Conservation (phyloP, 2,113 vertebrate species). For the Pachypanchax playfairii region DNA sequence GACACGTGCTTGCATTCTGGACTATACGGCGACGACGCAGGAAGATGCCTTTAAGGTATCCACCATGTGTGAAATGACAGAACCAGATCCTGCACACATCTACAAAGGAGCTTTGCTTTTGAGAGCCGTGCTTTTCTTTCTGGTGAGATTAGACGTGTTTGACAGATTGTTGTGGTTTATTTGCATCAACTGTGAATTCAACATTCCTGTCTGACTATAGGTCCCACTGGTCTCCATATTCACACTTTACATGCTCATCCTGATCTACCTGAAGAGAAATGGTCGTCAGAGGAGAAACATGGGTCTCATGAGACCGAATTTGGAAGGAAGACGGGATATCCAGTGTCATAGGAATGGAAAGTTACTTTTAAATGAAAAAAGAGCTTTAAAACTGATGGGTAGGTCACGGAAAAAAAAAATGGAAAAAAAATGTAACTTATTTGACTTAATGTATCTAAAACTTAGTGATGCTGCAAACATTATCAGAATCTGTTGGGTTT, state of each 20-base stretch:
- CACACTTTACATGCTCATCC: constrained; percentile 78
- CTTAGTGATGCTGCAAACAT: too few relatives aligned
- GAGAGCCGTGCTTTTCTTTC: constrained; percentile 75
- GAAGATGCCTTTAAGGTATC: constrained; percentile 75
- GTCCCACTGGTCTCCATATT: constrained; percentile 75
- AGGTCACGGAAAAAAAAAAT: too few relatives aligned
- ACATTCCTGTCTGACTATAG: constrained; percentile 20
- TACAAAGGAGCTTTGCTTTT: constrained; percentile 78
- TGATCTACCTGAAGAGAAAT: constrained; percentile 71
- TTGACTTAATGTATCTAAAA: neutral
- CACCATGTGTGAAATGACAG: constrained; percentile 82
- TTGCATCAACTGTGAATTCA: constrained; percentile 1
- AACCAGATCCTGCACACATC: constrained; percentile 74
- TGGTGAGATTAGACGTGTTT: constrained; percentile 41
- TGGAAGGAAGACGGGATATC: constrained; percentile 43
- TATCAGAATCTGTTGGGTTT: too few relatives aligned
- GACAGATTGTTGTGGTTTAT: neutral
- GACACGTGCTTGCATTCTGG: constrained; percentile 75
- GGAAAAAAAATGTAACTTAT: neutral
- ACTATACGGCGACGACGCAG: constrained; percentile 72
- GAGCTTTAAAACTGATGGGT: constrained; percentile 81
- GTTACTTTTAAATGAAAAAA: constrained; percentile 74
- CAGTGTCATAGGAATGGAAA: constrained; percentile 65
- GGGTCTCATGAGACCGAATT: constrained; percentile 65
- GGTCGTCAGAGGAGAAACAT: constrained; percentile 73